A percentile compares a stretch with the other conserved stretches of the same genome.
phyloP scores from a whole-genome alignment of 2,888 invertebrate genomes.

The Harmothoe impar region DNA sequence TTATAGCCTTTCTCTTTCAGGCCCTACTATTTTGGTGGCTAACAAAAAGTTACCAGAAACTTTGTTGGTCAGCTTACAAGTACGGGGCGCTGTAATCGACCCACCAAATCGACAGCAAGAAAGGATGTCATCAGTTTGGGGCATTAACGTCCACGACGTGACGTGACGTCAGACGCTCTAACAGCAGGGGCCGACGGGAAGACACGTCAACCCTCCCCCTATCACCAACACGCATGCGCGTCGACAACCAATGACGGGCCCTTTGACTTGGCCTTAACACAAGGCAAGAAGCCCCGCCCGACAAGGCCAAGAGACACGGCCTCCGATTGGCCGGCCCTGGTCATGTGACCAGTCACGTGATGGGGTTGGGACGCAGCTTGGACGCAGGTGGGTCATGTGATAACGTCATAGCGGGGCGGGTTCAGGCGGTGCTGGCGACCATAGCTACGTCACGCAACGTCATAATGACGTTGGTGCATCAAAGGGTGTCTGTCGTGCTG shows the following conservation, averaged over 20 bases:
- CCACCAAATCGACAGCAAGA: background rate
- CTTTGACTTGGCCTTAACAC: background rate
- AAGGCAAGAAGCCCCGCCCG: background rate
- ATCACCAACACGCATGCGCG: slow-evolving; percentile 6
- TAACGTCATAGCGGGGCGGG: background rate
- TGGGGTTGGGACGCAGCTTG: background rate
- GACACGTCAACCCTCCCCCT: background rate
- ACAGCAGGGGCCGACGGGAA: background rate
- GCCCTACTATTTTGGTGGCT: no score
- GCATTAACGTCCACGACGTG: background rate
- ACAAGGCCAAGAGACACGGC: slow-evolving; percentile 5
- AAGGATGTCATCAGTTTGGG: background rate
- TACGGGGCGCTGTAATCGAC: background rate
- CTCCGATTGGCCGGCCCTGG: background rate
- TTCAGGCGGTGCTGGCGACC: background rate
- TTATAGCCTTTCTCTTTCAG: no score
- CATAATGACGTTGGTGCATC: slow-evolving; percentile 23
- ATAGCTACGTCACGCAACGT: background rate
- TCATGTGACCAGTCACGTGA: slow-evolving; percentile 8
- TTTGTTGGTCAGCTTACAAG: no score
- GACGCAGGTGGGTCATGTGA: slow-evolving; percentile 1
- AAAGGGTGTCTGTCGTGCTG: background rate
- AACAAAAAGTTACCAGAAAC: no score
- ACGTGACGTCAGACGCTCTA: background rate
- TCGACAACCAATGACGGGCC: background rate